Conservation (phyloP, 2,797 vertebrate species). For the Pogonophryne albipinna region DNA sequence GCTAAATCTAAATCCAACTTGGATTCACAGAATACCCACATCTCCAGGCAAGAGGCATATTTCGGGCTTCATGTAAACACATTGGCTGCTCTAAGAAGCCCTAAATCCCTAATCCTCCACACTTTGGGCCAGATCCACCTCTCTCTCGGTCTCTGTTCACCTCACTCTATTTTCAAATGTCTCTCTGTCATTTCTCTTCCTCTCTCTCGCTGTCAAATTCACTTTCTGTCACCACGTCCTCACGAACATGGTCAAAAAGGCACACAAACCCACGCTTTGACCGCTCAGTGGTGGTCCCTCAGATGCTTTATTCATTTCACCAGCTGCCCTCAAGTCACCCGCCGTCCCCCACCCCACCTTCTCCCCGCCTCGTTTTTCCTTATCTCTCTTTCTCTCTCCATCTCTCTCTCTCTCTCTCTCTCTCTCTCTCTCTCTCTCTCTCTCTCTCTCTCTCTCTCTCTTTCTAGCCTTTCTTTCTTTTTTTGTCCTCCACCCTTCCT, state of each 20-base stretch:
- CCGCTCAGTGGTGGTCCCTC: conserved; percentile 70
- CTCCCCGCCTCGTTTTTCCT: conserved; percentile 16
- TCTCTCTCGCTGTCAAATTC: conserved; percentile 16
- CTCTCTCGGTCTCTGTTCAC: conserved; percentile 25
- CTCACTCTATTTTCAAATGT: conserved; percentile 9
- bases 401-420: conserved; percentile 2
- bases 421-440: background rate
- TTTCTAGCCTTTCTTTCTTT: conserved; percentile 3
- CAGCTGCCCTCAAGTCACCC: conserved; percentile 41
- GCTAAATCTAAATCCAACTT: conserved; percentile 43
- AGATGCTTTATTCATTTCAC: conserved; percentile 63
- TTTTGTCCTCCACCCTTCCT: background rate
- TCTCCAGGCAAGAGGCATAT: conserved; percentile 40
- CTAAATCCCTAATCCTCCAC: conserved; percentile 57
- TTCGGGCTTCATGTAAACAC: conserved; percentile 49
- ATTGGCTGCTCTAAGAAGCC: conserved; percentile 42
- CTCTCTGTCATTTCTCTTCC: background rate
- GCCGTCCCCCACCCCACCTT: background rate
- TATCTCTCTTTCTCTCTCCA: background rate
- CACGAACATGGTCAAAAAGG: background rate
- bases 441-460: background rate
- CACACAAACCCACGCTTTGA: conserved; percentile 44
- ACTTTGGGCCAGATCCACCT: conserved; percentile 40
- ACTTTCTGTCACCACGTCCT: conserved; percentile 22
- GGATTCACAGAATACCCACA: conserved; percentile 35